Evolutionary conservation across 2,888 invertebrate genomes (phyloP).

Genomic region (Marronus borbonicus): DNA sequence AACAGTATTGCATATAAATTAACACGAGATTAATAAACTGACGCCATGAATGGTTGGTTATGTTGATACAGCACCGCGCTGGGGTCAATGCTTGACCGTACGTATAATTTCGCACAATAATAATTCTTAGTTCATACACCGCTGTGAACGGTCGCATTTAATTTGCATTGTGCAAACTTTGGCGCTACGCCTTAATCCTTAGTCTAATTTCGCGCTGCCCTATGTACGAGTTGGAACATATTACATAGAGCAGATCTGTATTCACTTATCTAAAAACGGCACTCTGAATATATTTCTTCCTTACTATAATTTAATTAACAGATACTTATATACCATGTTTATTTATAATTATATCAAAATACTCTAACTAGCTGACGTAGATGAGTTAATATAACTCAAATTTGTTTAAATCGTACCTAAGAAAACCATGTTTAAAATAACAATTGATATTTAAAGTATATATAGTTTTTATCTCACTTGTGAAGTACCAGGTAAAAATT

Average conservation of each 20-base stretch:
- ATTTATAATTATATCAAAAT: conserved; percentile 31
- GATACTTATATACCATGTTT: conserved; percentile 17
- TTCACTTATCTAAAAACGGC: background rate
- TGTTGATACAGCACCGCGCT: too few relatives aligned
- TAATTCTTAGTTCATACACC: too few relatives aligned
- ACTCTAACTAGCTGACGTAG: conserved; percentile 42
- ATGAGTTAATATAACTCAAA: conserved; percentile 50
- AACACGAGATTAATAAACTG: too few relatives aligned
- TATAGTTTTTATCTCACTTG: conserved; percentile 54
- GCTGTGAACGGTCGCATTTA: too few relatives aligned
- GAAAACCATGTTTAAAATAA: background rate
- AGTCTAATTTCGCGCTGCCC: too few relatives aligned
- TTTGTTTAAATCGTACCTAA: conserved; percentile 46
- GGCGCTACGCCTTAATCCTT: too few relatives aligned
- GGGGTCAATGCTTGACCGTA: too few relatives aligned
- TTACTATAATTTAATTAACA: conserved; percentile 9
- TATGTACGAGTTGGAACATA: too few relatives aligned
- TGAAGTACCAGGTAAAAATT: conserved; percentile 54
- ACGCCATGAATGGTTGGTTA: too few relatives aligned
- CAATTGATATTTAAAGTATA: conserved; percentile 25
- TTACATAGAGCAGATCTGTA: background rate
- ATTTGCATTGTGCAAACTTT: too few relatives aligned
- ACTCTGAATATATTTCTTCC: background rate
- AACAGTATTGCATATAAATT: too few relatives aligned
- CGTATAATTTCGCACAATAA: too few relatives aligned